Evolutionary conservation across 2,888 invertebrate genomes (phyloP).

Genomic region (Drosophila robusta): DNA sequence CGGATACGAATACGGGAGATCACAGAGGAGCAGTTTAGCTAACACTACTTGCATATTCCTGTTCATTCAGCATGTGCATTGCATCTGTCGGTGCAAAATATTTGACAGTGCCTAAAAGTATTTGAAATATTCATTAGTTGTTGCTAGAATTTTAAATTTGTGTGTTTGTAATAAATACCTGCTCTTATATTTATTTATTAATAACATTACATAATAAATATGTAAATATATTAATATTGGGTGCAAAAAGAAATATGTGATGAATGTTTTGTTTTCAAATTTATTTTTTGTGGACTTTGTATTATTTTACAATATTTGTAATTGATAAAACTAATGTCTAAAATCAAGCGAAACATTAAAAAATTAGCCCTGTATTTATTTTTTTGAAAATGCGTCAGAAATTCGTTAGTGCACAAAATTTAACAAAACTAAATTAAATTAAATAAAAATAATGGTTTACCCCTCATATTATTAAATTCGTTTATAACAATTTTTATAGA

Average conservation of each 20-base stretch:
- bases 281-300: conserved; percentile 14
- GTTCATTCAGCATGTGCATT: conserved; percentile 88
- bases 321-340: not conserved
- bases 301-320: not conserved
- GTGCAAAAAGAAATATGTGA: conserved; percentile 1
- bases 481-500: not conserved
- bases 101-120: conserved; percentile 85
- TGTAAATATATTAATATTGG: not conserved
- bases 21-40: conserved; percentile 67
- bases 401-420: conserved; percentile 1
- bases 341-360: not conserved
- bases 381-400: not conserved
- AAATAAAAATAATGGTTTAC: not conserved
- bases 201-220: not conserved
- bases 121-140: conserved; percentile 45
- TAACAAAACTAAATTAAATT: conserved; percentile 2
- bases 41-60: conserved; percentile 82
- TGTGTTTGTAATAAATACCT: conserved; percentile 1
- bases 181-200: conserved; percentile 4
- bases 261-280: conserved; percentile 10
- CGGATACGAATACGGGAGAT: conserved; percentile 25
- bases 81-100: conserved; percentile 90
- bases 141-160: conserved; percentile 3
- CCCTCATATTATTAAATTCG: not conserved
- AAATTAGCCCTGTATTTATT: not conserved